Evolutionary conservation across 1,140 invertebrate genomes (phyloP).

Genomic region (Zaprionus camerounensis): DNA sequence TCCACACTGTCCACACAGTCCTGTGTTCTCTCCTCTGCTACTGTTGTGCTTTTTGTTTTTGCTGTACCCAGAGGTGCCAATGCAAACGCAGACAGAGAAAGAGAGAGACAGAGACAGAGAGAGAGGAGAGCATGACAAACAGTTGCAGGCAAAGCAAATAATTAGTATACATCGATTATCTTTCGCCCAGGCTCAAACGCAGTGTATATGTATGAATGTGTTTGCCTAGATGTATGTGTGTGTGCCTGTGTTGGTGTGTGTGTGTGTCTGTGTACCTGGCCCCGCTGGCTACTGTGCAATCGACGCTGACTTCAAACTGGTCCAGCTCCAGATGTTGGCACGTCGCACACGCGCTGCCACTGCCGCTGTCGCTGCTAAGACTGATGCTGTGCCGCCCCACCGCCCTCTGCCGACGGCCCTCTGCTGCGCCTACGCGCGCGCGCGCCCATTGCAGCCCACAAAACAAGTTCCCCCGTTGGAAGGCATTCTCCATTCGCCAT

Average conservation of each 20-base stretch:
- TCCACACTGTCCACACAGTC: no score
- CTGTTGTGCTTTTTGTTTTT: conserved; percentile 76
- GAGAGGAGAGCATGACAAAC: conserved; percentile 68
- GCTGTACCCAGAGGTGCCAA: conserved; percentile 59
- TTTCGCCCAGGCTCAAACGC: conserved; percentile 57
- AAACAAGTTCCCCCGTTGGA: conserved; percentile 68
- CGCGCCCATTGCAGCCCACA: conserved; percentile 66
- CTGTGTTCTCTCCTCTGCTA: conserved; percentile 34
- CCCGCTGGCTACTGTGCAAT: conserved; percentile 60
- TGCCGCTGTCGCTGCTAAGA: conserved; percentile 15
- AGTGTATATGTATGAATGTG: conserved; percentile 5
- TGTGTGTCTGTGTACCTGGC: conserved; percentile 46
- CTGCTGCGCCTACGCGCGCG: conserved; percentile 69
- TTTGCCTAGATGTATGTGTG: background rate
- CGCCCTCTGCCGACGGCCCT: background rate
- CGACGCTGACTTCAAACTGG: conserved; percentile 57
- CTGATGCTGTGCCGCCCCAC: background rate
- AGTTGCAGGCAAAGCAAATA: conserved; percentile 82
- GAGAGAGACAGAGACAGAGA: background rate
- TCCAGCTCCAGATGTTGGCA: conserved; percentile 76
- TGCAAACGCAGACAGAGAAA: conserved; percentile 3
- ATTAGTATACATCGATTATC: conserved; percentile 83
- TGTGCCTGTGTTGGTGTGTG: conserved; percentile 2
- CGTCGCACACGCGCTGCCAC: conserved; percentile 67
- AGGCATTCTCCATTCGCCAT: conserved; percentile 47